phyloP scores from a whole-genome alignment of 2,113 vertebrate species.

The Cervus canadensis region DNA sequence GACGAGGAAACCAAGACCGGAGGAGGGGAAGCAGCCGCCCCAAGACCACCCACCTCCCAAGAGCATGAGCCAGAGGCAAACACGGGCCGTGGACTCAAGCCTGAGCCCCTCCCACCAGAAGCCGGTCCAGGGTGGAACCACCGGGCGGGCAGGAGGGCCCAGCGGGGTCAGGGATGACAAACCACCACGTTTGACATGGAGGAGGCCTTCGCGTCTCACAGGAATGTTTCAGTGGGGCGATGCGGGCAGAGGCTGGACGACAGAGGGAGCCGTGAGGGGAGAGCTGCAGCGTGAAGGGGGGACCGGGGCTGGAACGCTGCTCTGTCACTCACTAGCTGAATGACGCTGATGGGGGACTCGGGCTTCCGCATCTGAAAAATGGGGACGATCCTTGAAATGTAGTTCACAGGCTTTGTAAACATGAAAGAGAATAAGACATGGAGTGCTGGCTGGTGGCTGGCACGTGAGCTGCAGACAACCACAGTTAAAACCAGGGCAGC shows the following conservation, averaged over 20 bases:
- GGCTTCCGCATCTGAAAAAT: neutral
- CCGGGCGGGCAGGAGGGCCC: fast-evolving
- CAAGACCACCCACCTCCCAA: fast-evolving
- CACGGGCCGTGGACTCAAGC: fast-evolving
- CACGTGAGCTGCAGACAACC: fast-evolving
- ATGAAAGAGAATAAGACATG: fast-evolving
- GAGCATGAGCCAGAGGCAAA: neutral
- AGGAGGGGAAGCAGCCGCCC: neutral
- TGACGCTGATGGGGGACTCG: fast-evolving
- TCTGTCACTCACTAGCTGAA: neutral
- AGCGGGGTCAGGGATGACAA: fast-evolving
- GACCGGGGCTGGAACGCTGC: fast-evolving
- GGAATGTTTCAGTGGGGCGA: neutral
- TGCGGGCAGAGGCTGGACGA: fast-evolving
- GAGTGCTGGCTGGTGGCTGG: neutral
- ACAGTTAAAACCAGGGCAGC: neutral
- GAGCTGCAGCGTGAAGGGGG: fast-evolving
- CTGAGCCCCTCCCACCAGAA: fast-evolving
- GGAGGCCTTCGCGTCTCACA: neutral
- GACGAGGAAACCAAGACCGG: neutral
- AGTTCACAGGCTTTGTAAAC: fast-evolving
- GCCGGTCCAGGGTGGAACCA: fast-evolving
- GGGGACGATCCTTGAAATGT: fast-evolving
- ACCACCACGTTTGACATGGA: fast-evolving
- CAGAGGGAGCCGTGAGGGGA: neutral